Evolutionary conservation across 1,140 invertebrate genomes (phyloP).

Genomic region (Drosophila bocki): DNA sequence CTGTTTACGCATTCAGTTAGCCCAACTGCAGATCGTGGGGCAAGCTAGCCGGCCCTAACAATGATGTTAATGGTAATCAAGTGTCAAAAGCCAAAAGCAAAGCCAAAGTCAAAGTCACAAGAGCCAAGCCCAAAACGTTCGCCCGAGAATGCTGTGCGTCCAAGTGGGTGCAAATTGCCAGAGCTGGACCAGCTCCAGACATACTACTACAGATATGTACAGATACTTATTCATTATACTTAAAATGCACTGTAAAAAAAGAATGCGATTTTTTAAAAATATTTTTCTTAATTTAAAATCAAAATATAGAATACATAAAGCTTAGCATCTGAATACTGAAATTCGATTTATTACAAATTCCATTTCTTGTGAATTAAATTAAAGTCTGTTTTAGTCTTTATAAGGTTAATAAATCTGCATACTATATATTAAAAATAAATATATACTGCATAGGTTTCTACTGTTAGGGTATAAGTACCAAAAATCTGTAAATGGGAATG

Average conservation of each 20-base stretch:
- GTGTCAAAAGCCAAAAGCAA: constrained; percentile 50
- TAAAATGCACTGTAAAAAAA: neutral
- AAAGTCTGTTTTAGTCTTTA: too few species aligned
- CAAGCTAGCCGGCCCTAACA: constrained; percentile 12
- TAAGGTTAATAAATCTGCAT: too few species aligned
- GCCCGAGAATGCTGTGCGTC: constrained; percentile 54
- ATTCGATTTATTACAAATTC: too few species aligned
- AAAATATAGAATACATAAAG: too few species aligned
- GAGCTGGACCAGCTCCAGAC: constrained; percentile 31
- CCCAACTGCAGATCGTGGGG: constrained; percentile 28
- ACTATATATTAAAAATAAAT: too few species aligned
- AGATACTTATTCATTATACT: neutral
- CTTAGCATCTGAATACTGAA: too few species aligned
- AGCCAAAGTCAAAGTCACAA: constrained; percentile 56
- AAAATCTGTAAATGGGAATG: constrained; percentile 55
- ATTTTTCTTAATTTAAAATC: neutral
- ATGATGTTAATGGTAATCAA: constrained; percentile 43
- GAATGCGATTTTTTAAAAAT: neutral
- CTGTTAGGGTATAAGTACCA: neutral
- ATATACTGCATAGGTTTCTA: too few species aligned
- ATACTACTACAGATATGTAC: neutral
- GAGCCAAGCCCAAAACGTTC: constrained; percentile 48
- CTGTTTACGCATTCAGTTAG: constrained; percentile 54
- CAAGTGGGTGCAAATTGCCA: constrained; percentile 61
- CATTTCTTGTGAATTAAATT: too few species aligned